A percentile compares a stretch with the other conserved stretches of the same genome.
phyloP scores from a whole-genome alignment of 2,888 invertebrate species.

The Dolomedes plantarius region DNA sequence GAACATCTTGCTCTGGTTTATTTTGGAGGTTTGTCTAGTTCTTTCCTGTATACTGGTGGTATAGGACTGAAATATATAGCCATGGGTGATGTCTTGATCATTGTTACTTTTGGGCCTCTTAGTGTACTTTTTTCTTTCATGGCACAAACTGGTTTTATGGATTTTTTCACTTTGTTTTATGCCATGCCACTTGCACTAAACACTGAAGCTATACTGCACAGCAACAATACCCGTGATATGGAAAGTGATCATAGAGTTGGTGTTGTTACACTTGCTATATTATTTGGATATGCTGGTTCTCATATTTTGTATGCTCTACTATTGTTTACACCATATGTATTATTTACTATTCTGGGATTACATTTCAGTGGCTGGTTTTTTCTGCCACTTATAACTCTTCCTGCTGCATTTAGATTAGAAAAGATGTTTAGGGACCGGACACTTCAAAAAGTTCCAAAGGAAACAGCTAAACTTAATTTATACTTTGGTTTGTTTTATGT shows the following conservation, averaged over 20 bases:
- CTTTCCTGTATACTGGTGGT: constrained; percentile 97
- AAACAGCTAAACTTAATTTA: constrained; percentile 92
- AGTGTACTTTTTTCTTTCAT: constrained; percentile 95
- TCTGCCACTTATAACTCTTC: constrained; percentile 90
- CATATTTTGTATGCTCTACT: constrained; percentile 92
- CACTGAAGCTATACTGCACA: constrained; percentile 95
- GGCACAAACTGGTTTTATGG: constrained; percentile 91
- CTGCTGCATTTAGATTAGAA: constrained; percentile 92
- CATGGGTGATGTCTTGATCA: constrained; percentile 91
- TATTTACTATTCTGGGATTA: constrained; percentile 89
- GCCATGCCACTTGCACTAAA: constrained; percentile 95
- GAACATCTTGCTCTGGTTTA: constrained; percentile 95
- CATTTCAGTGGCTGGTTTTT: constrained; percentile 92
- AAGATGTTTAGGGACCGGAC: constrained; percentile 88
- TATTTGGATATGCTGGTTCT: constrained; percentile 92
- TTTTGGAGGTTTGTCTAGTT: constrained; percentile 95
- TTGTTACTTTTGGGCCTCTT: constrained; percentile 95
- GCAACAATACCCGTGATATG: constrained; percentile 94
- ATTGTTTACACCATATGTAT: constrained; percentile 92
- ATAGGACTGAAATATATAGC: constrained; percentile 97
- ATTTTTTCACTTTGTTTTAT: constrained; percentile 93
- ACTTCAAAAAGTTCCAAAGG: constrained; percentile 88
- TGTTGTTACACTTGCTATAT: constrained; percentile 95
- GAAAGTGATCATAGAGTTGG: constrained; percentile 92
- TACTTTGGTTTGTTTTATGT: constrained; percentile 93